Base-by-base conservation (phyloP, 2,113 vertebrate genomes). In the Cariama cristata region DNA sequence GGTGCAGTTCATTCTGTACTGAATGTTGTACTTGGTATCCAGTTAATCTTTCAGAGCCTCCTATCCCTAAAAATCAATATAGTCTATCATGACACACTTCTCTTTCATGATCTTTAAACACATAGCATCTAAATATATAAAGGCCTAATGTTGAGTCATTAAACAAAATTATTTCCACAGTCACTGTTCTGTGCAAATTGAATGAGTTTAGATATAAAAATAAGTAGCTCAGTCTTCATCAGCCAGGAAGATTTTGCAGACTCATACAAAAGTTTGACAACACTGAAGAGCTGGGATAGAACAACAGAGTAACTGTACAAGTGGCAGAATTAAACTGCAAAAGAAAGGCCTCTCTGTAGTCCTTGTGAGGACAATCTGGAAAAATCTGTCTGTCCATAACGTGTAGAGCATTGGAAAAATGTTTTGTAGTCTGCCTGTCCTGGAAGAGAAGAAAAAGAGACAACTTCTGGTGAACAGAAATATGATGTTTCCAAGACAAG, bases 41-140 rank as follows among this genome's bases (percentile, higher is more conserved):
- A 88, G 93, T 83, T 66, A 88, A 81, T 53, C n/a, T 94, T 94
- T 94, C 82, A 93, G 67, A 83, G 32, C 6, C 47, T 50, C 11
- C 13, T 63, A 23, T 63, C 23, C 27, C 20, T 63, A 71, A 86
- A 79, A 91, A 24, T 63, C 42, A 55, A 74, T 58, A 68, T 35
- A 4, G 0, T 63, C 52, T 88, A 32, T 52, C 56, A 75, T 59
- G 69, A 81, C 56, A 58, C 4, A 23, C 35, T 86, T 77, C 50
- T 77, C 15, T 79, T 90, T 73, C 68, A 81, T 83, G 87, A 79
- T 73, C 66, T 96, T 87, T 55, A 88, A 88, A 72, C 28, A n/a
- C 45, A 62, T 20, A 73, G 1, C 26, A 63, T n/a, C 53, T 80
- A 62, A 79, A 71, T 45, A 64, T 22, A 75, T 20, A 79, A 82